Percentiles rank a stretch among this genome's conserved stretches.
Conservation (phyloP, 2,113 vertebrate species). For the Danio rerio region GRCz12tu NC_133178.1:57360501-57361000, state of each 20-base stretch:
- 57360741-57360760: background rate
- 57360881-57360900: background rate
- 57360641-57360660: background rate
- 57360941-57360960: background rate
- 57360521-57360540: background rate
- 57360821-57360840: conserved; percentile 58
- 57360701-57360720: background rate
- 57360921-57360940: background rate
- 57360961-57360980: background rate
- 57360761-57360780: conserved; percentile 21
- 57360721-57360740: background rate
- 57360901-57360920: background rate
- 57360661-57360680: background rate
- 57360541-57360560: background rate
- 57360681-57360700: background rate
- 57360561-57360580: background rate
- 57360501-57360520: background rate
- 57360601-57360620: background rate
- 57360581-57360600: background rate
- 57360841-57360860: conserved; percentile 37
- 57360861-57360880: conserved; percentile 24
- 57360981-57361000: background rate
- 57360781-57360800: conserved; percentile 53
- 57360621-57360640: background rate
- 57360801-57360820: conserved; percentile 62